Evolutionary conservation across 2,888 invertebrate species (phyloP).

Genomic region (Acrobasis suavella): DNA sequence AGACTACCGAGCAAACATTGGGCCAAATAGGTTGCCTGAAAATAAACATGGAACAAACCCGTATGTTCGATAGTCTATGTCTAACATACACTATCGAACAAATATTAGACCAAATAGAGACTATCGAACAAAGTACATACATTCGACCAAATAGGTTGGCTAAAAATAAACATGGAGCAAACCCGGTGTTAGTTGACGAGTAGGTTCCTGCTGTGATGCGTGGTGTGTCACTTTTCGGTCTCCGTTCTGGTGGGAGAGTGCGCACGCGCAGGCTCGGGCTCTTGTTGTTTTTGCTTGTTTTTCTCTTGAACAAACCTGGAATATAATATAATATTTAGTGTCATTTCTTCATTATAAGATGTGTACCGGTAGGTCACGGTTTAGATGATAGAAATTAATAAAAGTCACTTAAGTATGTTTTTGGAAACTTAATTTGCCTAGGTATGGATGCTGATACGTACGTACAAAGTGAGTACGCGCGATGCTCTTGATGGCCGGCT

Average conservation of each 20-base stretch:
- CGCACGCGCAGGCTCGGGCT: constrained; percentile 57
- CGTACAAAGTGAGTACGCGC: no score
- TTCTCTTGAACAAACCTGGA: constrained; percentile 50
- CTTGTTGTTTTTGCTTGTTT: constrained; percentile 47
- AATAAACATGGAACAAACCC: no score
- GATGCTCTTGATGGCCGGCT: no score
- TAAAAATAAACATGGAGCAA: background rate
- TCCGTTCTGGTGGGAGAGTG: constrained; percentile 54
- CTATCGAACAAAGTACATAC: background rate
- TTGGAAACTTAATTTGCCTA: no score
- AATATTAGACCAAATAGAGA: constrained; percentile 22
- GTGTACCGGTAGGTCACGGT: no score
- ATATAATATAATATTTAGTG: background rate
- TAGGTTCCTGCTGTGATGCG: background rate
- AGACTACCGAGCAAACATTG: no score
- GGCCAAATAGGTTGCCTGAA: no score
- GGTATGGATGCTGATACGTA: no score
- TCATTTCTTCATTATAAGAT: no score
- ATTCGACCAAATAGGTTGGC: background rate
- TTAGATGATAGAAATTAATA: no score
- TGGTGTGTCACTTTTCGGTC: constrained; percentile 24
- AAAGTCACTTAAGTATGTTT: no score
- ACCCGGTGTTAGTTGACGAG: background rate
- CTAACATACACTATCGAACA: background rate
- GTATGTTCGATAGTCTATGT: no score